These are phyloP conservation scores for Montipora efflorescens DNA, from an alignment of 64 coral and sea anemone genomes.

Conservation along the genomic window DNA sequence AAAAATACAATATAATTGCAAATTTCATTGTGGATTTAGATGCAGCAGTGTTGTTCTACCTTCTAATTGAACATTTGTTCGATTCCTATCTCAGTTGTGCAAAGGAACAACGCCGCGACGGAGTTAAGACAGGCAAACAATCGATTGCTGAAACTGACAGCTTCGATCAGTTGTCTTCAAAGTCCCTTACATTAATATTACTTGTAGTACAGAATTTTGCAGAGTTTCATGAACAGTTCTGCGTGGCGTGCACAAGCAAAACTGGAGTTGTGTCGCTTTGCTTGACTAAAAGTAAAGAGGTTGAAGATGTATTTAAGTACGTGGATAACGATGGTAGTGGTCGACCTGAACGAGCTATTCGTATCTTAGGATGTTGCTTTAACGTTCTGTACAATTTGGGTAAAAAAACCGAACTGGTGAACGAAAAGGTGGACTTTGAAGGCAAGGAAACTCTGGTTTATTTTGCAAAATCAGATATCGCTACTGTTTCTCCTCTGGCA, in stretches of 20 bases:
- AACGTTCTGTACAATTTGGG: constrained; percentile 45
- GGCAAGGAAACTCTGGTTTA: constrained; percentile 43
- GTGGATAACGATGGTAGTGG: neutral
- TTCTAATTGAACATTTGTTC: neutral
- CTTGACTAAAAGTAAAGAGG: neutral
- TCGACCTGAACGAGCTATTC: constrained; percentile 18
- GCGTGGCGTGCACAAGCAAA: constrained; percentile 3
- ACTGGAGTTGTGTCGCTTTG: constrained; percentile 15
- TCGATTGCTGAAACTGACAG: constrained; percentile 18
- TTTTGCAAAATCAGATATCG: constrained; percentile 51
- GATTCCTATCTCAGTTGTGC: constrained; percentile 5
- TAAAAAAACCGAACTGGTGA: constrained; percentile 30
- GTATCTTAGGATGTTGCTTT: constrained; percentile 39
- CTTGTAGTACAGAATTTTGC: constrained; percentile 38
- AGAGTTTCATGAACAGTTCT: constrained; percentile 34
- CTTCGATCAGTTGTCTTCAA: neutral
- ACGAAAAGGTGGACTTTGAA: constrained; percentile 2
- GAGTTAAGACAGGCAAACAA: neutral
- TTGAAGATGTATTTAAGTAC: neutral
- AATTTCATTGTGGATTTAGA: constrained; percentile 10
- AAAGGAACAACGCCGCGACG: neutral
- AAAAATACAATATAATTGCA: constrained; percentile 24
- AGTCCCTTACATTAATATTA: constrained; percentile 7
- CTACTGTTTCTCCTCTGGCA: constrained; percentile 32
- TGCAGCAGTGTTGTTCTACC: neutral